A percentile compares a stretch with the other conserved stretches of the same genome.
These are phyloP conservation scores for Erpornis zantholeuca DNA, from an alignment of 2,113 vertebrate species.

Conservation along the genomic window DNA sequence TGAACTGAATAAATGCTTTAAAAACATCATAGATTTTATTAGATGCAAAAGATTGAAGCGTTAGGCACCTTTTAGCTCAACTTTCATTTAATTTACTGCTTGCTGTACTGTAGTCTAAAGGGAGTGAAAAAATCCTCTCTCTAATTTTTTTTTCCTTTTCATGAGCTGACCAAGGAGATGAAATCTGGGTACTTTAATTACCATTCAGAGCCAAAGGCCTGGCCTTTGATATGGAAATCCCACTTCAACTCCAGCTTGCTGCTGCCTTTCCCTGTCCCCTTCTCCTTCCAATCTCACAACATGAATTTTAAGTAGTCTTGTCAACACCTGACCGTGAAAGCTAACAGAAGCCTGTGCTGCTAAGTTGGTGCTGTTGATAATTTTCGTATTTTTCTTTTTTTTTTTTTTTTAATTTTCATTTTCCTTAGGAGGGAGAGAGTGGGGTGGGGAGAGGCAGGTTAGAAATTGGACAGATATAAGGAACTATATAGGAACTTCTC, in stretches of 20 bases:
- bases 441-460: background rate
- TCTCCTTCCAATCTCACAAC: constrained; percentile 77
- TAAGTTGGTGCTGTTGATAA: constrained; percentile 41
- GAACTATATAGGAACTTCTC: background rate
- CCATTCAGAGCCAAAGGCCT: constrained; percentile 90
- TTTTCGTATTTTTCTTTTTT: background rate
- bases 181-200: constrained; percentile 95
- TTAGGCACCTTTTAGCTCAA: constrained; percentile 73
- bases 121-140: constrained; percentile 73
- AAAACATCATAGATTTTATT: constrained; percentile 65
- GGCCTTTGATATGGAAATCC: constrained; percentile 99
- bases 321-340: constrained; percentile 83
- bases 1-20: constrained; percentile 65
- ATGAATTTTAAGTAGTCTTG: constrained; percentile 91
- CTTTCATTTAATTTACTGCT: constrained; percentile 74
- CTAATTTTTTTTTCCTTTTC: constrained; percentile 84
- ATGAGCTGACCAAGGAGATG: constrained; percentile 91
- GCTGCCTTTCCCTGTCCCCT: constrained; percentile 73
- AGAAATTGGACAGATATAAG: background rate
- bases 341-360: constrained; percentile 54
- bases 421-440: background rate
- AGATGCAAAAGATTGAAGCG: constrained; percentile 63
- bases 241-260: constrained; percentile 80
- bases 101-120: constrained; percentile 70
- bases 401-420: background rate